A percentile compares a stretch with the other conserved stretches of the same genome.
Conservation (phyloP, 37 sponge, comb jelly and placozoan species). For the Crambe crambe region DNA sequence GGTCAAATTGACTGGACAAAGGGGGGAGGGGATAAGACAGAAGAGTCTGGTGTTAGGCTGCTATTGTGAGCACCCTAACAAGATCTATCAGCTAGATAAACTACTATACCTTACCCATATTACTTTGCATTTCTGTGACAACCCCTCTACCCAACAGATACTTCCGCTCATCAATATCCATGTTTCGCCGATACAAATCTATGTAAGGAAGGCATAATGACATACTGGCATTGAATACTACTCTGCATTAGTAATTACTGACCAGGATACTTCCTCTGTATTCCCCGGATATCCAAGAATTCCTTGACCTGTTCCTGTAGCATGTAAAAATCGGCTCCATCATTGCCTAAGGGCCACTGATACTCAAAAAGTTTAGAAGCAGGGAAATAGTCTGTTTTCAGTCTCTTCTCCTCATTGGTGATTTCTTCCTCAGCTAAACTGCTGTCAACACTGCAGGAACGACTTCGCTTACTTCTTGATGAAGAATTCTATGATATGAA, state of each 20-base stretch:
- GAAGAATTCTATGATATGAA: too few relatives aligned
- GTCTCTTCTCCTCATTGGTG: not conserved
- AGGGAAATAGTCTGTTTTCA: constrained; percentile 25
- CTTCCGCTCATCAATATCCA: constrained; percentile 77
- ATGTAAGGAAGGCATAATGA: not conserved
- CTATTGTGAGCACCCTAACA: not conserved
- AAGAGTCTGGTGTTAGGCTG: not conserved
- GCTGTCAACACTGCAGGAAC: constrained; percentile 8
- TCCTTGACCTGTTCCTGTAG: constrained; percentile 92
- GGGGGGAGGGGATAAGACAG: not conserved
- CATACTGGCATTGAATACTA: not conserved
- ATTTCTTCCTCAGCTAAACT: not conserved
- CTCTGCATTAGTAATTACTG: not conserved
- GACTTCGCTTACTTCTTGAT: constrained; percentile 3
- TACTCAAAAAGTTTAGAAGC: constrained; percentile 85
- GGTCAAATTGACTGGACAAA: too few relatives aligned
- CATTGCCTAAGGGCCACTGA: constrained; percentile 80
- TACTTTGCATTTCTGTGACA: constrained; percentile 80
- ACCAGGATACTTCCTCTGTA: constrained; percentile 88
- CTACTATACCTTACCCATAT: constrained; percentile 64
- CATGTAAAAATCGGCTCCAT: constrained; percentile 73
- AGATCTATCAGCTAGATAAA: not conserved
- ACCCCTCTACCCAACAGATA: constrained; percentile 65
- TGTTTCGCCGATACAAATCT: constrained; percentile 58
- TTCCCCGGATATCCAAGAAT: constrained; percentile 82